Evolutionary conservation across 2,113 vertebrate genomes (phyloP).

Genomic region (Crotalus tigris): DNA sequence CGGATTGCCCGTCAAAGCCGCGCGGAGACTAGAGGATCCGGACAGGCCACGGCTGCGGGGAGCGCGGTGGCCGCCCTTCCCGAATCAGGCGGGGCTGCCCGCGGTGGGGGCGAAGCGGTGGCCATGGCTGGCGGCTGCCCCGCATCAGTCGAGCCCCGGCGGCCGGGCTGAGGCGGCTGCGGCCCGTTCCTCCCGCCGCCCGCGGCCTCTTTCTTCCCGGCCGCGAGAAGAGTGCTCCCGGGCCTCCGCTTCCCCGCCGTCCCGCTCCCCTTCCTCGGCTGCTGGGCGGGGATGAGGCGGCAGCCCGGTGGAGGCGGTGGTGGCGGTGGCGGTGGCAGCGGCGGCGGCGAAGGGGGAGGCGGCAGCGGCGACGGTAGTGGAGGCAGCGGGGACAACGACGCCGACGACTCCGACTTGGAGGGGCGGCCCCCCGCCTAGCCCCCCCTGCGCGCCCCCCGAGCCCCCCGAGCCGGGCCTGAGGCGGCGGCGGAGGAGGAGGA

Average conservation of each 20-base stretch:
- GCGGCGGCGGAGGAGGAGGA: neutral
- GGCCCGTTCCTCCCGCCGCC: neutral
- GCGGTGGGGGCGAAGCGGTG: neutral
- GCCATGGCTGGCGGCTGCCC: constrained; percentile 18
- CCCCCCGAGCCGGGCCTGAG: neutral
- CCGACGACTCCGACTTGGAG: constrained; percentile 39
- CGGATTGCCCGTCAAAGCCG: too few species aligned
- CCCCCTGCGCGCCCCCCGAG: neutral
- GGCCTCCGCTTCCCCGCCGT: neutral
- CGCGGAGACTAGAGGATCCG: neutral
- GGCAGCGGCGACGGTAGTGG: constrained; percentile 12
- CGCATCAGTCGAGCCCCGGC: neutral
- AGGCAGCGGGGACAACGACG: neutral
- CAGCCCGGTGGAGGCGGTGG: constrained; percentile 20
- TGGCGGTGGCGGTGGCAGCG: neutral
- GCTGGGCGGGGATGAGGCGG: constrained; percentile 48
- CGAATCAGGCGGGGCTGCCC: neutral
- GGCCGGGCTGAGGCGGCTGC: neutral
- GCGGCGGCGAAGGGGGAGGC: constrained; percentile 17
- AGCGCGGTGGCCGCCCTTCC: constrained; percentile 7
- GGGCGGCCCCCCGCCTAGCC: constrained; percentile 41
- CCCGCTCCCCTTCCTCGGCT: neutral
- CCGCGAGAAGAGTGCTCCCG: neutral
- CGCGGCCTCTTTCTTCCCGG: neutral
- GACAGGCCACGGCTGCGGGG: neutral